A percentile compares a stretch with the other conserved stretches of the same genome.
Conservation (phyloP, 2,113 vertebrate species). For the Henicopernis longicauda region DNA sequence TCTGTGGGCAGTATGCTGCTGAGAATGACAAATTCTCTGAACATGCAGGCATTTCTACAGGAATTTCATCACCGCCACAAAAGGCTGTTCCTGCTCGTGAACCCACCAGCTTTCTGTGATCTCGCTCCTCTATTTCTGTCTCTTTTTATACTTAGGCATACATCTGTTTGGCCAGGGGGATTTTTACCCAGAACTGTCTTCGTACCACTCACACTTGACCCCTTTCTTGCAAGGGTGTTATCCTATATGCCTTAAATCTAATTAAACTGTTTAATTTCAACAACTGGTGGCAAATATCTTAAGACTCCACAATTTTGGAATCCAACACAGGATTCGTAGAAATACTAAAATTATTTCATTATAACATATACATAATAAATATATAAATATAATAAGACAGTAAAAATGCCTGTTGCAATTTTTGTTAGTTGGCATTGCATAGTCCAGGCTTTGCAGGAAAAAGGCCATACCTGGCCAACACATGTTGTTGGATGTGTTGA, state of each 20-base stretch:
- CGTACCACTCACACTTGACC: background rate
- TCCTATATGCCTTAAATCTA: background rate
- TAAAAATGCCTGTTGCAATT: background rate
- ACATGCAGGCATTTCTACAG: background rate
- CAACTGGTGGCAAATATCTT: background rate
- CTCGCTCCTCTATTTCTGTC: background rate
- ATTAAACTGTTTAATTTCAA: background rate
- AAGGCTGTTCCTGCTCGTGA: background rate
- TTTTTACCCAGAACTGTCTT: background rate
- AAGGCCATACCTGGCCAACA: rapidly evolving
- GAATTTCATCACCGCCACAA: background rate
- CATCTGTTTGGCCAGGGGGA: background rate
- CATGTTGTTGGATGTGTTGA: background rate
- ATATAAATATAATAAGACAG: background rate
- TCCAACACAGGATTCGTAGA: background rate
- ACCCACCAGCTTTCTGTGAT: background rate
- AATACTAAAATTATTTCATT: background rate
- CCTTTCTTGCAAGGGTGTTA: background rate
- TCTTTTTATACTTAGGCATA: background rate
- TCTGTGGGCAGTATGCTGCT: background rate
- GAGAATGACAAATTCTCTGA: background rate
- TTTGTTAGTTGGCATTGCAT: background rate
- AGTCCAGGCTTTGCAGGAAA: background rate
- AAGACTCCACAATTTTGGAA: background rate
- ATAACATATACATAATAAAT: background rate